phyloP scores from a whole-genome alignment of 2,113 vertebrate species.

The Monopterus albus region DNA sequence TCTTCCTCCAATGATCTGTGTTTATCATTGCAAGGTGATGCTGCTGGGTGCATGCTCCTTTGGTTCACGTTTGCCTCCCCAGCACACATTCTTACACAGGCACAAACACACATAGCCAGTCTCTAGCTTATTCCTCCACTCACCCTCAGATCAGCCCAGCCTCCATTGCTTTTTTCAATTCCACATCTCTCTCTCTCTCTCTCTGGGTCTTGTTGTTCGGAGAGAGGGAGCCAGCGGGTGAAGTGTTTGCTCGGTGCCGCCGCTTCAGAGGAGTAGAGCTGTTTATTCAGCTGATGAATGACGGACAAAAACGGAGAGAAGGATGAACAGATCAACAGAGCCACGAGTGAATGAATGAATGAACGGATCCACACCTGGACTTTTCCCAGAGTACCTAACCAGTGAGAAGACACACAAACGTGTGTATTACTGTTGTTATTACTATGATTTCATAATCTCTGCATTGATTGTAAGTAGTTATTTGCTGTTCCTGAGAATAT shows the following conservation, averaged over 20 bases:
- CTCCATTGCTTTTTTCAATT: neutral
- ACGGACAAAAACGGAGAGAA: slow-evolving; percentile 47
- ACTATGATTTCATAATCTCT: neutral
- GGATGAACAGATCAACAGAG: slow-evolving; percentile 56
- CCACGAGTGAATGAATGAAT: slow-evolving; percentile 60
- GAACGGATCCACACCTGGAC: slow-evolving; percentile 46
- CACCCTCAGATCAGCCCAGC: slow-evolving; percentile 45
- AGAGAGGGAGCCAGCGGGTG: slow-evolving; percentile 27
- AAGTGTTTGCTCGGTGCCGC: slow-evolving; percentile 53
- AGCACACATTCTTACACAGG: slow-evolving; percentile 6
- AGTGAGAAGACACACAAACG: slow-evolving; percentile 43
- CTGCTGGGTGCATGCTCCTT: slow-evolving; percentile 46
- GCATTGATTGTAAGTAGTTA: neutral
- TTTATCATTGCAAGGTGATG: slow-evolving; percentile 30
- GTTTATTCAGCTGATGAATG: slow-evolving; percentile 59
- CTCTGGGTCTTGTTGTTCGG: neutral
- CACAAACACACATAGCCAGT: slow-evolving; percentile 10
- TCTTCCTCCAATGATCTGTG: slow-evolving; percentile 5
- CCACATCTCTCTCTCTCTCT: neutral
- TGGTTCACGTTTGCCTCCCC: slow-evolving; percentile 16
- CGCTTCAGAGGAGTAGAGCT: slow-evolving; percentile 40
- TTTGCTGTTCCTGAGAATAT: neutral
- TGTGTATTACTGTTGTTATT: slow-evolving; percentile 1
- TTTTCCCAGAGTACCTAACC: slow-evolving; percentile 36
- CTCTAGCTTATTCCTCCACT: slow-evolving; percentile 24